Evolutionary conservation across 2,113 vertebrate species (phyloP), one percentile per base, ranked within the genome.

Genomic region (Peromyscus maniculatus): DNA sequence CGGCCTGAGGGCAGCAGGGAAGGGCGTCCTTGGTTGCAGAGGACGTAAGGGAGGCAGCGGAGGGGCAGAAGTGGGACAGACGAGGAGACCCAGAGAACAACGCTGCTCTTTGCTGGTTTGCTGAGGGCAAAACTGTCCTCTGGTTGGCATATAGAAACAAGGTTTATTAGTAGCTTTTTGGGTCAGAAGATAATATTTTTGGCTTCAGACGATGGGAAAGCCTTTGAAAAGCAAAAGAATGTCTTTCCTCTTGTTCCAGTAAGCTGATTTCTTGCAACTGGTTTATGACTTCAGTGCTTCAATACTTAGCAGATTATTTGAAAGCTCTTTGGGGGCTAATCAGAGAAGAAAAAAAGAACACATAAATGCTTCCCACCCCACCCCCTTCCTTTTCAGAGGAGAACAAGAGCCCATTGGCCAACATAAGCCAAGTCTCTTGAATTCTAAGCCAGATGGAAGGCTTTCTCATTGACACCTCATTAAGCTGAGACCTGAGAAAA

Each of bases 121-220:
- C 91, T 88, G 90, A 75, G 74, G 83, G 91, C 78, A 79, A 90
- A 93, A 84, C 91, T 24, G 22, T 92, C 28, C 33, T 88, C 66
- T 91, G 92, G 17, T 90, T 74, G 75, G 92, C 67, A 93, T 94
- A 71, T 96, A 96, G 97, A 97, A 94, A 93, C 31, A 91, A 93
- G 86, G 91, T 90, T 97, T 97, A 72, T 96, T 94, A 97, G 94
- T 93, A 49, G 89, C 91, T 97, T 97, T 97, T 97, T 52, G 95
- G 97, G 97, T 97, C 95, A 97, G 96, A 97, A 97, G 97, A 97
- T 93, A 97, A 83, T 97, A 97, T 95, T 97, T 96, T 97, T 97
- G 94, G 98, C 97, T 94, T 69, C 66, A 87, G 71, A 95, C 97
- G 96, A 96, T 96, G 96, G 93, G 95, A 97, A 97, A 96, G 87